Evolutionary conservation across 2,888 invertebrate species (phyloP).

Genomic region (Fragum sueziense): DNA sequence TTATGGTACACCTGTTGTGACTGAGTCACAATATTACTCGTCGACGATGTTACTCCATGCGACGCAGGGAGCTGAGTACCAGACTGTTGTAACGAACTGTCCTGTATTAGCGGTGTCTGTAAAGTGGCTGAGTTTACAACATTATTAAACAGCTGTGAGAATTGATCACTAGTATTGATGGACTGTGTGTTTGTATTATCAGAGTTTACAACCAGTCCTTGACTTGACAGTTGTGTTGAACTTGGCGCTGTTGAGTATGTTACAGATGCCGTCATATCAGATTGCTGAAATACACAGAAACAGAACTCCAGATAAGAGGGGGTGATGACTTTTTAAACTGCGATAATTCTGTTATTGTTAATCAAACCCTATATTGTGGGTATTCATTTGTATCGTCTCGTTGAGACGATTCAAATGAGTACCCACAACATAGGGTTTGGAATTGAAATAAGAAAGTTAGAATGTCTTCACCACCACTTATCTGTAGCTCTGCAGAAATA

Average conservation of each 20-base stretch:
- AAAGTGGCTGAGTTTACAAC: neutral
- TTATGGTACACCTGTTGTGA: neutral
- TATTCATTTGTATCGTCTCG: no score
- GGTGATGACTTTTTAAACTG: no score
- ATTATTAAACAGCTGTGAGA: conserved; percentile 8
- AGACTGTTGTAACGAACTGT: neutral
- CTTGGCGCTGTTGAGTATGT: neutral
- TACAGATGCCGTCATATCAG: neutral
- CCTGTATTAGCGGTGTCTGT: conserved; percentile 9
- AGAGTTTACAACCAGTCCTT: neutral
- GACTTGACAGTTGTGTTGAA: neutral
- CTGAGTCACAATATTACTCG: neutral
- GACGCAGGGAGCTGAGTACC: neutral
- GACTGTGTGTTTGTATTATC: neutral
- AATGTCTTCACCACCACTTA: no score
- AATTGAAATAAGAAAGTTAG: no score
- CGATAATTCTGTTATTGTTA: no score
- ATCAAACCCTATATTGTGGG: no score
- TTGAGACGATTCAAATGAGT: no score
- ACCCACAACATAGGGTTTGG: no score
- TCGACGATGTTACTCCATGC: neutral
- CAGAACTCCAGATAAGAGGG: no score
- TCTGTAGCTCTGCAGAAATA: no score
- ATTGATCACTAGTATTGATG: neutral
- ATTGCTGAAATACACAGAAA: neutral